Evolutionary conservation across 1,140 invertebrate species (phyloP).

Genomic region (Thaumatotibia leucotreta): DNA sequence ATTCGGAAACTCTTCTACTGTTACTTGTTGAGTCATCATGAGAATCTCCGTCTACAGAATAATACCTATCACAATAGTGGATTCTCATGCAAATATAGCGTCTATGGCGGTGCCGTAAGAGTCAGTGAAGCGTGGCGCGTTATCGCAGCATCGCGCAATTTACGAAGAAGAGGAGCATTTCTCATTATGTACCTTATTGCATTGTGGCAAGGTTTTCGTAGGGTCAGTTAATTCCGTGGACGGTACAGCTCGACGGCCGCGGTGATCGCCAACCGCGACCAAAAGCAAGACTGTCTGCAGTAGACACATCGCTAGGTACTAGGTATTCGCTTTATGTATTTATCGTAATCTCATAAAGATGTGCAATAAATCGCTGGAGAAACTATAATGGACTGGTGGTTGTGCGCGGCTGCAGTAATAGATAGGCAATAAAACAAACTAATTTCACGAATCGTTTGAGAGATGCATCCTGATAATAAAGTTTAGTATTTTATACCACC

Average conservation of each 20-base stretch:
- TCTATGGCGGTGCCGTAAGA: not conserved
- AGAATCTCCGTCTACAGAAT: not conserved
- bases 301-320: not conserved
- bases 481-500: too few relatives aligned
- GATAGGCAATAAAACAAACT: too few relatives aligned
- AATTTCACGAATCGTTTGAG: too few relatives aligned
- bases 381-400: too few relatives aligned
- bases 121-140: not conserved
- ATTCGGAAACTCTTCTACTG: not conserved
- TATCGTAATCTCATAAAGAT: not conserved
- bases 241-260: not conserved
- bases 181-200: not conserved
- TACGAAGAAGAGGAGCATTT: not conserved
- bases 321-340: not conserved
- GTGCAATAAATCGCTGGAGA: too few relatives aligned
- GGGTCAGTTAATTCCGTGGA: not conserved
- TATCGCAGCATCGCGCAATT: not conserved
- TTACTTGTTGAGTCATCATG: not conserved
- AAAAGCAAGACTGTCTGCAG: not conserved
- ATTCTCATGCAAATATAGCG: slow-evolving; percentile 2
- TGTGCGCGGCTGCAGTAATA: too few relatives aligned
- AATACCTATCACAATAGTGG: not conserved
- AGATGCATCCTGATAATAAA: too few relatives aligned
- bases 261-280: not conserved
- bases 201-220: not conserved